These are phyloP conservation scores for Rhagoletis pomonella DNA, from an alignment of 1,140 invertebrate species.

Conservation along the genomic window DNA sequence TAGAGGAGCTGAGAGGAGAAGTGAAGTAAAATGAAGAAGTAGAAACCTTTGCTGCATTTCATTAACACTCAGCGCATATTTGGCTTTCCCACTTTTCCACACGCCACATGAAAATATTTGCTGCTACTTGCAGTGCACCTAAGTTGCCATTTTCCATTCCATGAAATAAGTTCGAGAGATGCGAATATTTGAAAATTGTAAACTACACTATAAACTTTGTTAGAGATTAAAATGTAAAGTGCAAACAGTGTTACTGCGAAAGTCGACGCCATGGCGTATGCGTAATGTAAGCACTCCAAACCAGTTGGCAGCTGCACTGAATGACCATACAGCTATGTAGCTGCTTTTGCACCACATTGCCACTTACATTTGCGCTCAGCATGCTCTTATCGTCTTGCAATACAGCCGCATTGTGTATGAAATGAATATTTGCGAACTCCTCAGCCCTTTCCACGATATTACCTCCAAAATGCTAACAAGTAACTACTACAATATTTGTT, in stretches of 20 bases:
- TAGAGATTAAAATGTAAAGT: conserved; percentile 10
- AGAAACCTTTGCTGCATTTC: conserved; percentile 1
- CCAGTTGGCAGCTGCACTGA: conserved; percentile 2
- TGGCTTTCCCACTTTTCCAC: not conserved
- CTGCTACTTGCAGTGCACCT: not conserved
- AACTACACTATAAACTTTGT: conserved; percentile 41
- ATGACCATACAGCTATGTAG: not conserved
- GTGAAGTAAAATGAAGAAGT: not conserved
- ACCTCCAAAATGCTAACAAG: not conserved
- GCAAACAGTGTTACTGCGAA: conserved; percentile 3
- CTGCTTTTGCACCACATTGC: conserved; percentile 11
- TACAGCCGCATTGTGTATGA: conserved; percentile 7
- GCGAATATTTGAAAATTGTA: conserved; percentile 45
- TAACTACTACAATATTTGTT: not conserved
- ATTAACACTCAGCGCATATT: conserved; percentile 17
- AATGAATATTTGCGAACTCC: not conserved
- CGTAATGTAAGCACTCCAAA: not conserved
- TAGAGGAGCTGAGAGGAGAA: not conserved
- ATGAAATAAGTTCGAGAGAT: not conserved
- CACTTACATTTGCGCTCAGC: not conserved
- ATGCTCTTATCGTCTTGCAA: not conserved
- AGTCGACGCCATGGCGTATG: not conserved
- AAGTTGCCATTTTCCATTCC: no score
- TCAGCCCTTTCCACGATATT: not conserved
- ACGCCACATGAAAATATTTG: not conserved